Conservation (phyloP, 2,888 invertebrate genomes). For the Drosophila planitibia region DNA sequence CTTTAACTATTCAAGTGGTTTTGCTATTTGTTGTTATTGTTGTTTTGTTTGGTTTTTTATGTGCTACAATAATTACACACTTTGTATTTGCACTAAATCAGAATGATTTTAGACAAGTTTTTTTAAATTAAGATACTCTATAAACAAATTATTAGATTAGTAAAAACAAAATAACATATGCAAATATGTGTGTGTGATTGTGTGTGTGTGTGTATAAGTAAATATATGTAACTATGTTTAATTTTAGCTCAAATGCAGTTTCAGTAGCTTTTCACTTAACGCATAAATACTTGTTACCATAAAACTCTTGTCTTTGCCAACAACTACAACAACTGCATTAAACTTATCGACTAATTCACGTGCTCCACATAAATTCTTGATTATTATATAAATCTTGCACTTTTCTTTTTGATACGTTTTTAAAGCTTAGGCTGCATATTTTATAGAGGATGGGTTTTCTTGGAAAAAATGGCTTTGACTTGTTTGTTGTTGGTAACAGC, state of each 20-base stretch:
- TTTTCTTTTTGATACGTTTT: conserved; percentile 32
- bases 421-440: conserved; percentile 69
- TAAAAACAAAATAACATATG: conserved; percentile 58
- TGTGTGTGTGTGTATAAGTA: conserved; percentile 19
- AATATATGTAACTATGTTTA: conserved; percentile 43
- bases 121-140: conserved; percentile 22
- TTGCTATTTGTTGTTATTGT: neutral
- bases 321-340: conserved; percentile 40
- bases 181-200: conserved; percentile 37
- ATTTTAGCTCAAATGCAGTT: conserved; percentile 68
- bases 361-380: conserved; percentile 37
- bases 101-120: conserved; percentile 42
- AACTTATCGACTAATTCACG: conserved; percentile 69
- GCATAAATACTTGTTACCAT: conserved; percentile 66
- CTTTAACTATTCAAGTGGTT: conserved; percentile 46
- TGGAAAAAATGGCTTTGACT: conserved; percentile 69
- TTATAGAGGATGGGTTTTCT: conserved; percentile 16
- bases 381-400: conserved; percentile 29
- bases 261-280: conserved; percentile 66
- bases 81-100: conserved; percentile 51
- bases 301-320: conserved; percentile 61
- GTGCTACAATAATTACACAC: conserved; percentile 34
- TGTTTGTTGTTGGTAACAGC: conserved; percentile 54
- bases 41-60: conserved; percentile 16
- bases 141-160: conserved; percentile 39